Evolutionary conservation across 53 echinoderm and acorn worm genomes (phyloP).

Genomic region (Holothuria leucospilota): DNA sequence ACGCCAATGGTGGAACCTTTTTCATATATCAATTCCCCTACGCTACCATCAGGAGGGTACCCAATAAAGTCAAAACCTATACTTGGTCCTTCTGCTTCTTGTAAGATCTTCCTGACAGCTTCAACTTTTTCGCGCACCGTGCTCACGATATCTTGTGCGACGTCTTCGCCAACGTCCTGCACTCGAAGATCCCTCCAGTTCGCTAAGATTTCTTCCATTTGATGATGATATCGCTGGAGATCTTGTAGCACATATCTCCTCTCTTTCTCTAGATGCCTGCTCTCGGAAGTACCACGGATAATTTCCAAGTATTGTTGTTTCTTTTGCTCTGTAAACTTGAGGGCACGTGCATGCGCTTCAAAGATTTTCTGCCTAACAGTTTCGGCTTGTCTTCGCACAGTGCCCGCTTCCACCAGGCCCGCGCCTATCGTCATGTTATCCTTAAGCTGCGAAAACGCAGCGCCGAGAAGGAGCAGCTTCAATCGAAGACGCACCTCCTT

Average conservation of each 20-base stretch:
- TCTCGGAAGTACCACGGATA: neutral
- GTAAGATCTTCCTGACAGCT: neutral
- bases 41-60: conserved; percentile 35
- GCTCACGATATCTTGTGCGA: conserved; percentile 29
- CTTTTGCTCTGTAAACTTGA: conserved; percentile 19
- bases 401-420: conserved; percentile 5
- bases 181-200: neutral
- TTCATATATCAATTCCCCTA: conserved; percentile 29
- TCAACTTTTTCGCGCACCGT: neutral
- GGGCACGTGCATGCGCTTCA: conserved; percentile 16
- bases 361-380: conserved; percentile 11
- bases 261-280: neutral
- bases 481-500: neutral
- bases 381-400: conserved; percentile 21
- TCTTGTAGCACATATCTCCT: neutral
- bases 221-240: neutral
- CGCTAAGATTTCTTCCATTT: neutral
- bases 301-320: conserved; percentile 47
- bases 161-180: neutral
- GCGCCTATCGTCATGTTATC: conserved; percentile 30
- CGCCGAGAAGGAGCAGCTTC: conserved; percentile 26
- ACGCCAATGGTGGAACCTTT: conserved; percentile 13
- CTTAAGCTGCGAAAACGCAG: conserved; percentile 12
- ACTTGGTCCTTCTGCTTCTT: neutral
- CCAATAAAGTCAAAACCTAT: conserved; percentile 31